Evolutionary conservation across 2,797 vertebrate species (phyloP), one percentile per base, ranked within the genome.

Genomic region (Okamejei kenojei): DNA sequence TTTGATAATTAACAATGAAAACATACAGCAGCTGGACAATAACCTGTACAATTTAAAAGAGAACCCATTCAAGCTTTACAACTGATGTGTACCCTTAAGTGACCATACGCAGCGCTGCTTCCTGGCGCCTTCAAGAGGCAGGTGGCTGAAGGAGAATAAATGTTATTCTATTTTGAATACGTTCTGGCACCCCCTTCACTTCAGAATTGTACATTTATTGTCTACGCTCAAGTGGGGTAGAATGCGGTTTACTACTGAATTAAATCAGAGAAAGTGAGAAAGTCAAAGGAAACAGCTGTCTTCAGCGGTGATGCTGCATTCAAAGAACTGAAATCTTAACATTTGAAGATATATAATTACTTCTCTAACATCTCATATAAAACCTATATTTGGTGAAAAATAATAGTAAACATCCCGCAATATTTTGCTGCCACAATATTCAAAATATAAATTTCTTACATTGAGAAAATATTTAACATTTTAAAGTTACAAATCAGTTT

Each of bases 121-220:
- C 90, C 90, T 76, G 35, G 71, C 71, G 29, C 90, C 90, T 76
- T 92, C 71, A 29, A 92, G 71, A 76, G 90, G 71, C 90, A 92
- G 90, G 90, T 92, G 90, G 90, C 29, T 54, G 90, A 92, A 76
- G 71, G 38, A 71, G 90, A 92, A 76, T 92, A 92, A 92, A 76
- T 92, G 90, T 92, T 92, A 76, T 76, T 92, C 71, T 92, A 58
- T 76, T 68, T 29, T 58, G 35, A 68, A 92, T 92, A 58, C 5
- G 71, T 76, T 92, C 73, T 92, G 45, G 90, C 71, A 92, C 11
- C 23, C 21, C 68, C 90, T 29, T 26, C 71, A 76, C 71, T 92
- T 92, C 35, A 92, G 90, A 92, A 92, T 92, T 76, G 90, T 92
- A 92, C 90, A 92, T 76, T 92, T 92, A 92, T 92, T 92, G 90